A percentile compares a stretch with the other conserved stretches of the same genome.
These are phyloP conservation scores for Microcebus murinus DNA, from an alignment of 2,113 vertebrate genomes.

Conservation along the genomic window DNA sequence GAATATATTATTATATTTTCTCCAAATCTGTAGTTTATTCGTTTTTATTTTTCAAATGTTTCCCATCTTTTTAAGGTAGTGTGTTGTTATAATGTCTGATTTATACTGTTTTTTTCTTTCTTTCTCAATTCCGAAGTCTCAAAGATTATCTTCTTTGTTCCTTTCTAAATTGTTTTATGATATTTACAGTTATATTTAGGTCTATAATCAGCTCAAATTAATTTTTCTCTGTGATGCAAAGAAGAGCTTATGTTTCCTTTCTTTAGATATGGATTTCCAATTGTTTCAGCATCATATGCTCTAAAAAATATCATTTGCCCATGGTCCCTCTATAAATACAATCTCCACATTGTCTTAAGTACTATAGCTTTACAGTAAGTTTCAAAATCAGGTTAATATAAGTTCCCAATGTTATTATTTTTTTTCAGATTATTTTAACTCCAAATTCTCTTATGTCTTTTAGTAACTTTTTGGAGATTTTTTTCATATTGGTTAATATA, in stretches of 20 bases:
- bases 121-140: not conserved
- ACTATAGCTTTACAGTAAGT: not conserved
- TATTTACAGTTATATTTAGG: not conserved
- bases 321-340: not conserved
- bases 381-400: not conserved
- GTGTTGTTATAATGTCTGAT: not conserved
- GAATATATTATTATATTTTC: not conserved
- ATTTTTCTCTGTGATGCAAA: not conserved
- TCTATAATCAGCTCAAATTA: not conserved
- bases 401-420: not conserved
- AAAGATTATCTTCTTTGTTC: not conserved
- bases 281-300: not conserved
- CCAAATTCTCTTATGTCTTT: not conserved
- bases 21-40: not conserved
- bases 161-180: not conserved
- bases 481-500: not conserved
- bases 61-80: not conserved
- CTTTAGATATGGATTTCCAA: not conserved
- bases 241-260: not conserved
- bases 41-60: not conserved
- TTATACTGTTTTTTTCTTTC: not conserved
- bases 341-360: not conserved
- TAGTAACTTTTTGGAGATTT: not conserved
- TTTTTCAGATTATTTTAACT: not conserved
- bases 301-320: not conserved